Evolutionary conservation across 2,888 invertebrate genomes (phyloP).

Genomic region (Cremastinae sp.): DNA sequence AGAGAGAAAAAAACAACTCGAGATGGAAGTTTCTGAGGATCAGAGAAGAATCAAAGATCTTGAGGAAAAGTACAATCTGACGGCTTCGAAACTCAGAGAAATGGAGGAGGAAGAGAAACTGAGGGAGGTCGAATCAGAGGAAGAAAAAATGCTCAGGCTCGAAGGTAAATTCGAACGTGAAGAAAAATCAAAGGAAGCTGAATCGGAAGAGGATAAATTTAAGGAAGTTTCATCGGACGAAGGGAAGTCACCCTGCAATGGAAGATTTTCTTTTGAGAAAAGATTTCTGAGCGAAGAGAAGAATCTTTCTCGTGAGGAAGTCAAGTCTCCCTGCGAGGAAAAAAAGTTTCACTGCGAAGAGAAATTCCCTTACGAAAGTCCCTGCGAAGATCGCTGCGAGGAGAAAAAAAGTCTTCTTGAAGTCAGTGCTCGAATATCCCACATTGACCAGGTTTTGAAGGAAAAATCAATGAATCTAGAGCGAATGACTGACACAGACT

Average conservation of each 20-base stretch:
- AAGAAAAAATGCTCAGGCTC: slow-evolving; percentile 77
- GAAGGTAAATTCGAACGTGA: too few species aligned
- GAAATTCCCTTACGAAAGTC: too few species aligned
- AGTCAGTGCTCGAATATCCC: slow-evolving; percentile 86
- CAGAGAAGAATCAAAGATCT: slow-evolving; percentile 80
- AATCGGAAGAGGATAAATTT: slow-evolving; percentile 47
- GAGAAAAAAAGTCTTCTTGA: slow-evolving; percentile 84
- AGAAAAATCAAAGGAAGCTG: slow-evolving; percentile 39
- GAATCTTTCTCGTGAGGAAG: too few species aligned
- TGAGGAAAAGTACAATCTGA: slow-evolving; percentile 82
- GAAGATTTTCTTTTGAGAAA: too few species aligned
- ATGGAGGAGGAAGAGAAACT: slow-evolving; percentile 67
- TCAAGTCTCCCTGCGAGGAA: too few species aligned
- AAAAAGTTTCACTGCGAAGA: too few species aligned
- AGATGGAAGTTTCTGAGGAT: slow-evolving; percentile 84
- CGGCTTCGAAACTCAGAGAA: slow-evolving; percentile 75
- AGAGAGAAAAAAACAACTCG: slow-evolving; percentile 86
- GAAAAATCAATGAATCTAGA: slow-evolving; percentile 87
- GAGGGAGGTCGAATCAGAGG: slow-evolving; percentile 76
- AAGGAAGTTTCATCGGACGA: too few species aligned
- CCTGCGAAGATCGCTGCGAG: slow-evolving; percentile 80
- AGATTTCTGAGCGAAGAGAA: too few species aligned
- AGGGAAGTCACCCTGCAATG: too few species aligned
- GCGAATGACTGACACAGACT: slow-evolving; percentile 82
- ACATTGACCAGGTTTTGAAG: slow-evolving; percentile 86